Evolutionary conservation across 2,113 vertebrate genomes (phyloP), one percentile per base, ranked within the genome.

Genomic region (Ctenodactylus gundi): DNA sequence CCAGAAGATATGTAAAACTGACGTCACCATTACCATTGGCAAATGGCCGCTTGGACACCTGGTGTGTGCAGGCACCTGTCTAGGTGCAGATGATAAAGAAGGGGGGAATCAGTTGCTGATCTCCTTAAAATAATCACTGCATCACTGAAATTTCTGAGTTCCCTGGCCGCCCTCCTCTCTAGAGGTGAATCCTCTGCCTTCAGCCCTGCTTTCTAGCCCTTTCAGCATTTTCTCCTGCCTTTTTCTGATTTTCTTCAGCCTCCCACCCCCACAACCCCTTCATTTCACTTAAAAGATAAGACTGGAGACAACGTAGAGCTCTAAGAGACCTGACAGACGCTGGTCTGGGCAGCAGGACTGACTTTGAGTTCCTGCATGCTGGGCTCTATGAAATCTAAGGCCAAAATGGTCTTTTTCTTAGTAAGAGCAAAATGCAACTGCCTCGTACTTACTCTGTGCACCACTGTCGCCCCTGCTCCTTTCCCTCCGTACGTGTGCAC

Each of bases 401-500:
- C 65, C 39, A 7, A 1, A 0, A 27, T 25, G n/a, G 72, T 14
- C 91, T 85, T 85, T 62, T 92, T 25, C 91, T 88, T 88, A 82
- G 51, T 73, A 78, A 93, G 90, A 94, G 84, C 67, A 88, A 88
- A 92, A 65, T 44, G 31, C 44, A 36, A 64, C 82, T 7, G 6
- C 72, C 49, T 92, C 62, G 31, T 3, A 23, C 58, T 83, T 57
- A 92, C 11, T 31, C 29, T 57, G 73, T 1, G 0, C 49, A 72
- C 72, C 65, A 36, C 55, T 51, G 31, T 0, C 14, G 36, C 68
- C 88, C 46, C 65, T 3, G 57, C 7, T 89, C 64, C 34, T 62
- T 83, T 91, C 65, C 80, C 95, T 70, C 88, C 91, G 60, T 90
- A 85, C 62, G 92, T 94, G 93, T 60, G 25, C 86, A 86, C 34